These are phyloP conservation scores for Artibeus jamaicensis DNA, from an alignment of 2,797 vertebrate species.

Conservation along the genomic window DNA sequence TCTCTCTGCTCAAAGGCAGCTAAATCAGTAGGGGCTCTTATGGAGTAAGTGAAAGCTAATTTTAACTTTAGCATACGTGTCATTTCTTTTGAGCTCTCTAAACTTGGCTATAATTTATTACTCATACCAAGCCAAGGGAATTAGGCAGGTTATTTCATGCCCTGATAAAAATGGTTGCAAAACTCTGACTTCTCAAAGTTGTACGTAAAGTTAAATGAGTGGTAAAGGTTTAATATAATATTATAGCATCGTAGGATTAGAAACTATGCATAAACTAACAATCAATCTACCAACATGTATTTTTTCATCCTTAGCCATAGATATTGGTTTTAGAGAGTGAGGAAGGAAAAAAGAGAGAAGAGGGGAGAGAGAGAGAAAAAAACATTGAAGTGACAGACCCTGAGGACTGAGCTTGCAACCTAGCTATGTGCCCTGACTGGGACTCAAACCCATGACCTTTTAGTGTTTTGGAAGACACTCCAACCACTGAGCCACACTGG, in stretches of 20 bases:
- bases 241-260: neutral
- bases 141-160: conserved; percentile 55
- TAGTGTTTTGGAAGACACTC: too few species aligned
- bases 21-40: conserved; percentile 1
- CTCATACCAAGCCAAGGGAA: conserved; percentile 19
- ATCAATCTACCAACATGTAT: neutral
- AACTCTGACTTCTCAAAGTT: conserved; percentile 13
- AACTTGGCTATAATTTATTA: conserved; percentile 38
- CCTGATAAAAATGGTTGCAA: neutral
- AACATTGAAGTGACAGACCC: neutral
- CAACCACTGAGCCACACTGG: neutral
- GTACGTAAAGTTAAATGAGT: neutral
- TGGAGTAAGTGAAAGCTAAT: conserved; percentile 16
- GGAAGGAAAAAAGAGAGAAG: neutral
- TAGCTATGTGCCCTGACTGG: neutral
- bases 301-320: neutral
- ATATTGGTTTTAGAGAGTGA: neutral
- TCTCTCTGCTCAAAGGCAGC: neutral
- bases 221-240: neutral
- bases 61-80: conserved; percentile 45
- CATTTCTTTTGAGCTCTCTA: conserved; percentile 46
- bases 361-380: neutral
- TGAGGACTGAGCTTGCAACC: neutral
- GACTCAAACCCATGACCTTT: neutral
- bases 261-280: neutral